phyloP scores from a whole-genome alignment of 1,140 invertebrate species.

The Dryas iulia region DNA sequence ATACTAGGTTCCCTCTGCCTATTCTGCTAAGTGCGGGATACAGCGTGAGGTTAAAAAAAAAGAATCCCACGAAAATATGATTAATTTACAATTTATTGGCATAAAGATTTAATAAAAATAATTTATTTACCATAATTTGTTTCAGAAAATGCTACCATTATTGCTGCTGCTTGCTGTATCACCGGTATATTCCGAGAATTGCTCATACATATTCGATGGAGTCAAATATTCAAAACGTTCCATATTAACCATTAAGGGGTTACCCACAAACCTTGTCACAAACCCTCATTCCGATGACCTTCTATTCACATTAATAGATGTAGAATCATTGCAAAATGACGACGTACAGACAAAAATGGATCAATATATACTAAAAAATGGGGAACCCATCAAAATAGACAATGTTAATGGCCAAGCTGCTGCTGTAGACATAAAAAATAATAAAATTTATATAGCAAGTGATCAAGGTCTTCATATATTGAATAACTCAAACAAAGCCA shows the following conservation, averaged over 20 bases:
- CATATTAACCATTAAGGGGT: constrained; percentile 60
- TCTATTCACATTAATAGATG: constrained; percentile 65
- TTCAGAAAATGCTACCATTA: constrained; percentile 61
- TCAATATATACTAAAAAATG: constrained; percentile 60
- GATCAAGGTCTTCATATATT: constrained; percentile 58
- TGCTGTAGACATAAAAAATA: constrained; percentile 55
- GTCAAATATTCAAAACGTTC: constrained; percentile 46
- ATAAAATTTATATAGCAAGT: constrained; percentile 63
- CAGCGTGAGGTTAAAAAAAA: too few species aligned
- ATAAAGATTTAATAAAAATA: too few species aligned
- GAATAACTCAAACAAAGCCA: constrained; percentile 52
- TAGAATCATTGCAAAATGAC: constrained; percentile 62
- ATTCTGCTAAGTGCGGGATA: too few species aligned
- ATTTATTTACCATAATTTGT: constrained; percentile 31
- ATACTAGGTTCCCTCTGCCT: too few species aligned
- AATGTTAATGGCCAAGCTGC: constrained; percentile 63
- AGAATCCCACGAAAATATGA: too few species aligned
- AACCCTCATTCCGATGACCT: constrained; percentile 58
- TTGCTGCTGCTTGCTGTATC: constrained; percentile 44
- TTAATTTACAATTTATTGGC: too few species aligned
- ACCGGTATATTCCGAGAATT: constrained; percentile 48
- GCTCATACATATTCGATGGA: constrained; percentile 52
- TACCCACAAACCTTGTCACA: constrained; percentile 64
- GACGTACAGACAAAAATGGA: constrained; percentile 72
- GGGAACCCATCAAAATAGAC: constrained; percentile 59